Evolutionary conservation across 2,113 vertebrate species (phyloP).

Genomic region (Hipposideros armiger): DNA sequence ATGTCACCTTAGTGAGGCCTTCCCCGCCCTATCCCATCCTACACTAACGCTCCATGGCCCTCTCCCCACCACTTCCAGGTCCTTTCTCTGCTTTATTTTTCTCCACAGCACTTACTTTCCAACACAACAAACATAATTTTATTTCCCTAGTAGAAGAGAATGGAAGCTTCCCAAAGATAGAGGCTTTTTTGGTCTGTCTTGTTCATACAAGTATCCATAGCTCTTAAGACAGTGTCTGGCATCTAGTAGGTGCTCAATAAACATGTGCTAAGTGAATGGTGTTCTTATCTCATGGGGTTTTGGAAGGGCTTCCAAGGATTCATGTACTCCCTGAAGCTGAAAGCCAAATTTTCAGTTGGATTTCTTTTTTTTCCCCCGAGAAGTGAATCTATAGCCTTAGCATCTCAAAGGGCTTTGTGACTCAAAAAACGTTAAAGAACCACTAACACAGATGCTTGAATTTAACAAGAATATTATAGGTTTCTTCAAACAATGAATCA

Average conservation of each 20-base stretch:
- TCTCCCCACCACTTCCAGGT: accelerated
- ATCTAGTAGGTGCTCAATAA: background rate
- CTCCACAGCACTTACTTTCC: background rate
- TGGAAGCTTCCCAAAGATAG: background rate
- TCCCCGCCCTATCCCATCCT: background rate
- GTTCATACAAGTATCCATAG: background rate
- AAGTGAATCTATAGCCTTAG: background rate
- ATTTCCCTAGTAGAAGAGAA: background rate
- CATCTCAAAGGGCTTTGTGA: background rate
- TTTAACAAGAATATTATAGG: background rate
- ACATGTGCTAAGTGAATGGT: background rate
- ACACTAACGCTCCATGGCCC: background rate
- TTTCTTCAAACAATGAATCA: constrained; percentile 41
- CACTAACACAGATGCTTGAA: background rate
- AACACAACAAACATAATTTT: background rate
- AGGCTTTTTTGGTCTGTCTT: background rate
- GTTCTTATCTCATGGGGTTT: background rate
- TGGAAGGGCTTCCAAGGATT: background rate
- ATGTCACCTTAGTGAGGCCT: background rate
- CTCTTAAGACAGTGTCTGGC: background rate
- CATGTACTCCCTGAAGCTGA: background rate
- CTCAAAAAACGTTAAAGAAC: background rate
- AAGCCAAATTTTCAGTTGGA: background rate
- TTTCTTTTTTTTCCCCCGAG: background rate
- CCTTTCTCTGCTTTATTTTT: background rate